These are phyloP conservation scores for Pogona vitticeps DNA, from an alignment of 2,113 vertebrate species.

Conservation along the genomic window DNA sequence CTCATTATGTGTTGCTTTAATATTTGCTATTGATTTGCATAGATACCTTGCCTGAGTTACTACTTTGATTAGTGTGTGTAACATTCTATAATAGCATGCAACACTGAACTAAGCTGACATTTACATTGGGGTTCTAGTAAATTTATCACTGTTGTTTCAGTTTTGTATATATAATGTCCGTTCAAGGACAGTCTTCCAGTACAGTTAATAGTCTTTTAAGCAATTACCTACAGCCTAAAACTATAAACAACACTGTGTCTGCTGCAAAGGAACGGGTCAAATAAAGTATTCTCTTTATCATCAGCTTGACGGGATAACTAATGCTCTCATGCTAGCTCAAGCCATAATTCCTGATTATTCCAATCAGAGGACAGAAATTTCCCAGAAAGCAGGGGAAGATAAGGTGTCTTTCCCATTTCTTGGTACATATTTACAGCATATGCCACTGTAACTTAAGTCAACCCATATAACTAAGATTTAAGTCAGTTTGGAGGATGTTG, in stretches of 20 bases:
- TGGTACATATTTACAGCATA: not conserved
- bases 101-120: constrained; percentile 46
- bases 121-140: constrained; percentile 46
- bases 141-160: constrained; percentile 51
- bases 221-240: not conserved
- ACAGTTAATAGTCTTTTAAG: not conserved
- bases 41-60: not conserved
- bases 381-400: not conserved
- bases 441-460: not conserved
- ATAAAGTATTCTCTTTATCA: not conserved
- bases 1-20: constrained; percentile 33
- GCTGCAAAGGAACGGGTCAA: not conserved
- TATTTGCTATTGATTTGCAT: constrained; percentile 38
- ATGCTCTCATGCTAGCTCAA: not conserved
- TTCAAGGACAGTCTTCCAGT: constrained; percentile 18
- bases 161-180: constrained; percentile 14
- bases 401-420: not conserved
- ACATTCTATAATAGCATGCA: constrained; percentile 48
- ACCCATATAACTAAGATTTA: not conserved
- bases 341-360: not conserved
- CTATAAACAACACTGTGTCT: not conserved
- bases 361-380: not conserved
- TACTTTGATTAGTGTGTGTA: constrained; percentile 43
- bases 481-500: not conserved
- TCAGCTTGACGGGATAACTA: not conserved